phyloP scores from a whole-genome alignment of 2,113 vertebrate genomes.

The Eulemur rufifrons region DNA sequence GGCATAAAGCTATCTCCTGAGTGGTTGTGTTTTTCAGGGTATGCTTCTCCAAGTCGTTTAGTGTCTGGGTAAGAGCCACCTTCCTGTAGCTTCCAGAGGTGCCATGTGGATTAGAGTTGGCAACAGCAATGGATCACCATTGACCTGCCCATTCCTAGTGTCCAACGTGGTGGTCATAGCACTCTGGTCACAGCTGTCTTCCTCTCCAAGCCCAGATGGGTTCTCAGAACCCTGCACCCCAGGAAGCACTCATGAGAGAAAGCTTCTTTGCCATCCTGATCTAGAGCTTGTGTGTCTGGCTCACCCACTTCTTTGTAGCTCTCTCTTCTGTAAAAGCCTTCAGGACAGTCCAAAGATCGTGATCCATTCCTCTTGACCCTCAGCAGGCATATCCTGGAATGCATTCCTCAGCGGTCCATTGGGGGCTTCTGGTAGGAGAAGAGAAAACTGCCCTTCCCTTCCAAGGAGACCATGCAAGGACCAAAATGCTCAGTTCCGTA shows the following conservation, averaged over 20 bases:
- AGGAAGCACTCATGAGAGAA: neutral
- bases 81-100: neutral
- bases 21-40: neutral
- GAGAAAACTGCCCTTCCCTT: neutral
- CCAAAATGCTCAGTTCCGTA: neutral
- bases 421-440: neutral
- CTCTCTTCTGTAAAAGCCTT: neutral
- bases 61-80: neutral
- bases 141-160: neutral
- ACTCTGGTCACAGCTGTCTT: neutral
- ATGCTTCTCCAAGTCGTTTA: neutral
- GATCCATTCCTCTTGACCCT: neutral
- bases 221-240: neutral
- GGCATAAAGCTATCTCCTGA: neutral
- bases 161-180: neutral
- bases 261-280: neutral
- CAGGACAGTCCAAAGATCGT: neutral
- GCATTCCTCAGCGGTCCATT: neutral
- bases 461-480: neutral
- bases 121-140: neutral
- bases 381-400: neutral
- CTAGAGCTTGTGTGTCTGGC: neutral
- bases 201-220: neutral
- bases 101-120: neutral
- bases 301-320: neutral